phyloP scores from a whole-genome alignment of 2,888 invertebrate species.

The Hoplodrina ambigua region DNA sequence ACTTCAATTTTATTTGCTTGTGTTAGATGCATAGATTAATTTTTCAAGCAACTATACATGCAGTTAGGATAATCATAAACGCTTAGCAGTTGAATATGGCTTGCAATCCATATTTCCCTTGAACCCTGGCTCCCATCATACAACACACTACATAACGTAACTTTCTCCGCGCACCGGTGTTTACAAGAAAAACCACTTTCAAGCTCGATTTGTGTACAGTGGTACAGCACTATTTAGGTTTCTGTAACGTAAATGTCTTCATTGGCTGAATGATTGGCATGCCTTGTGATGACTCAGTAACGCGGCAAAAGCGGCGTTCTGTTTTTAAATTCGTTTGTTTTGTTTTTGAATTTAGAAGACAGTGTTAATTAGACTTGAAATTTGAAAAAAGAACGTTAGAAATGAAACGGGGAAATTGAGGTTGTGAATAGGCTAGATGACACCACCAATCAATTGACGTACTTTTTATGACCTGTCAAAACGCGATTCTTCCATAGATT shows the following conservation, averaged over 20 bases:
- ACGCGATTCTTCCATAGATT: too few relatives aligned
- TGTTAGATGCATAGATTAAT: too few relatives aligned
- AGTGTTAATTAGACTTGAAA: constrained; percentile 8
- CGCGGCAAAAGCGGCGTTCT: constrained; percentile 12
- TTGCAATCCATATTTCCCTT: constrained; percentile 4
- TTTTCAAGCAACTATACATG: neutral
- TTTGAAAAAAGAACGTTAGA: neutral
- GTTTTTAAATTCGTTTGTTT: constrained; percentile 24
- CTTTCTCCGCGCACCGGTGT: constrained; percentile 56
- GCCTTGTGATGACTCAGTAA: constrained; percentile 36
- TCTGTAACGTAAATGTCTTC: constrained; percentile 51
- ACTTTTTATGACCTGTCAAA: too few relatives aligned
- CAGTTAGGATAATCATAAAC: neutral
- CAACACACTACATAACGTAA: constrained; percentile 31
- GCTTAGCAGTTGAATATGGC: neutral
- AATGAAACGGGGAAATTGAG: neutral
- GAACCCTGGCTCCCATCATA: constrained; percentile 43
- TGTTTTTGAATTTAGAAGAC: constrained; percentile 10
- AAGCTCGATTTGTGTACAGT: constrained; percentile 45
- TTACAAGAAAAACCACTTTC: constrained; percentile 66
- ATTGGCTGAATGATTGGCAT: constrained; percentile 41
- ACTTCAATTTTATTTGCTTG: too few relatives aligned
- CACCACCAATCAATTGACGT: too few relatives aligned
- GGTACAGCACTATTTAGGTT: constrained; percentile 53
- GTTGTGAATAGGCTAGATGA: too few relatives aligned